Percentiles rank a stretch among this genome's conserved stretches.
Evolutionary conservation across 2,113 vertebrate genomes (phyloP).

Genomic region (Amphilophus citrinellus): DNA sequence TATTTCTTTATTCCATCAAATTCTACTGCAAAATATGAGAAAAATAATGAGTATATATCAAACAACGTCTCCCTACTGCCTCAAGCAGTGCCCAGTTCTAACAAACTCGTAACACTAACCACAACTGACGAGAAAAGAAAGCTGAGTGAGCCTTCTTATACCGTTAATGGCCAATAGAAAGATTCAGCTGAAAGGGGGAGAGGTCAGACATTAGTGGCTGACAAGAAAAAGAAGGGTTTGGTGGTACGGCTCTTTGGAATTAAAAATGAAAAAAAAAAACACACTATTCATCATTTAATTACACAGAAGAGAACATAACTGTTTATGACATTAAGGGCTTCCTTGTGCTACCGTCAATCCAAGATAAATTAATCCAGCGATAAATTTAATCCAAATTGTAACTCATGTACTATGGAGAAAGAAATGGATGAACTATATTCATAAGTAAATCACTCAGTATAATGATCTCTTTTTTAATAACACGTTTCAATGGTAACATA

Average conservation of each 20-base stretch:
- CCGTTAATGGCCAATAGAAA: constrained; percentile 35
- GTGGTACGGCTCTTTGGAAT: neutral
- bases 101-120: constrained; percentile 69
- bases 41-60: constrained; percentile 61
- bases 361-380: neutral
- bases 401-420: neutral
- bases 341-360: neutral
- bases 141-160: constrained; percentile 42
- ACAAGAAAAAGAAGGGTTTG: neutral
- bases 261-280: neutral
- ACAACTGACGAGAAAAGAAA: constrained; percentile 64
- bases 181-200: constrained; percentile 45
- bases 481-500: constrained; percentile 23
- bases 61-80: constrained; percentile 70
- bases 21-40: constrained; percentile 37
- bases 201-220: constrained; percentile 48
- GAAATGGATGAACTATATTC: neutral
- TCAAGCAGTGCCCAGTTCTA: constrained; percentile 54
- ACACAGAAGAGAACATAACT: neutral
- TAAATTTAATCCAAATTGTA: constrained; percentile 4
- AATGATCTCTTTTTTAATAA: neutral
- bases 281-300: neutral
- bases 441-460: neutral
- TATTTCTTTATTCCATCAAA: constrained; percentile 8
- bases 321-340: neutral